Evolutionary conservation across 1,140 invertebrate genomes (phyloP).

Genomic region (Macrobrachium rosenbergii): DNA sequence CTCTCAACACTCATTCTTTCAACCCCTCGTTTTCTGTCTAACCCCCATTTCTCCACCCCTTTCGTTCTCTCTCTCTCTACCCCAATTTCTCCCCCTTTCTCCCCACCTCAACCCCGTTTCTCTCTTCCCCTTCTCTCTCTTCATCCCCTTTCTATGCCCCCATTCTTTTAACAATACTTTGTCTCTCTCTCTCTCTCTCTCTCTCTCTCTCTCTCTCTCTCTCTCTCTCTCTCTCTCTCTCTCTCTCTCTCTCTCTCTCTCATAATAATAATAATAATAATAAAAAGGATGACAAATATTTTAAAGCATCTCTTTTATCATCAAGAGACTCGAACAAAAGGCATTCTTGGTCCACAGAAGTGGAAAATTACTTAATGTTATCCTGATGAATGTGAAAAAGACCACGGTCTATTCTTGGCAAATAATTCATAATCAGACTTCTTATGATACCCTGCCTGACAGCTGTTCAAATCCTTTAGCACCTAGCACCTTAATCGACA

Average conservation of each 20-base stretch:
- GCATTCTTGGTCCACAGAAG: too few relatives aligned
- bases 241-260: neutral
- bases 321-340: too few relatives aligned
- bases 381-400: neutral
- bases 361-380: neutral
- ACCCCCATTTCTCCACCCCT: neutral
- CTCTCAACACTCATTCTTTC: conserved; percentile 1
- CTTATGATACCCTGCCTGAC: neutral
- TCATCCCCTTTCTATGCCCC: too few relatives aligned
- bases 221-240: neutral
- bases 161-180: neutral
- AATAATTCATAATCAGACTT: too few relatives aligned
- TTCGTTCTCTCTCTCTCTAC: conserved; percentile 5
- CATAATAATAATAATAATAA: neutral
- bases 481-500: neutral
- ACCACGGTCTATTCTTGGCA: too few relatives aligned
- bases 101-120: neutral
- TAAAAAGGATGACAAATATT: neutral
- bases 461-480: neutral
- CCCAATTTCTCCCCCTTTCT: conserved; percentile 18
- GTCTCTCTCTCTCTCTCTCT: neutral
- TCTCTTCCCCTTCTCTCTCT: neutral
- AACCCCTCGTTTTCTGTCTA: too few relatives aligned
- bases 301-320: neutral
- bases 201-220: neutral